Conservation (phyloP, 2,888 invertebrate genomes). For the Cantharis lateralis region DNA sequence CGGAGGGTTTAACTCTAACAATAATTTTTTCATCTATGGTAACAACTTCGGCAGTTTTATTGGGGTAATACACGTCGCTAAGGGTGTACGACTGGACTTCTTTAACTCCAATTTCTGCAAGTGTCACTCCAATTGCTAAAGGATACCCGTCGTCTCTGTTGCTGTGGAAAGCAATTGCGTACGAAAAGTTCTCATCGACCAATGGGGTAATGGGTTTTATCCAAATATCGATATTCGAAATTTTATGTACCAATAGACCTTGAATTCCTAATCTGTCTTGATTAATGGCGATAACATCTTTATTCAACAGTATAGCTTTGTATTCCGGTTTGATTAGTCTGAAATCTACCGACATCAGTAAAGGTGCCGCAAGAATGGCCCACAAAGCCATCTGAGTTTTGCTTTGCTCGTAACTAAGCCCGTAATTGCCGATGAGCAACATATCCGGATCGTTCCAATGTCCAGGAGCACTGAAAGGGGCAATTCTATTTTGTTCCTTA, state of each 20-base stretch:
- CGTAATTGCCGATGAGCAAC: conserved; percentile 63
- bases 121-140: conserved; percentile 48
- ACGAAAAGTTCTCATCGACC: conserved; percentile 54
- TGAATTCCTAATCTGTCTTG: conserved; percentile 68
- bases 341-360: conserved; percentile 69
- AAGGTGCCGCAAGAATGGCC: conserved; percentile 68
- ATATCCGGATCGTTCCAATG: conserved; percentile 74
- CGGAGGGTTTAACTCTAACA: conserved; percentile 36
- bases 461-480: conserved; percentile 64
- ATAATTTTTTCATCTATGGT: conserved; percentile 22
- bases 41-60: conserved; percentile 4
- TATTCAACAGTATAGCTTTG: conserved; percentile 63
- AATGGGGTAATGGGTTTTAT: conserved; percentile 60
- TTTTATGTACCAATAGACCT: conserved; percentile 49
- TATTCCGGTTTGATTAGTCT: conserved; percentile 59
- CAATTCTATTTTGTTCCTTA: conserved; percentile 61
- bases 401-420: conserved; percentile 65
- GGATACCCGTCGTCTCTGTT: conserved; percentile 56
- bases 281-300: conserved; percentile 63
- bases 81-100: conserved; percentile 49
- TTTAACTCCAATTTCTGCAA: conserved; percentile 47
- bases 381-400: conserved; percentile 72
- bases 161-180: conserved; percentile 65
- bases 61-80: conserved; percentile 43
- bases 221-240: conserved; percentile 60